phyloP scores from a whole-genome alignment of 2,888 invertebrate genomes.

The Galerucella nymphaeae region DNA sequence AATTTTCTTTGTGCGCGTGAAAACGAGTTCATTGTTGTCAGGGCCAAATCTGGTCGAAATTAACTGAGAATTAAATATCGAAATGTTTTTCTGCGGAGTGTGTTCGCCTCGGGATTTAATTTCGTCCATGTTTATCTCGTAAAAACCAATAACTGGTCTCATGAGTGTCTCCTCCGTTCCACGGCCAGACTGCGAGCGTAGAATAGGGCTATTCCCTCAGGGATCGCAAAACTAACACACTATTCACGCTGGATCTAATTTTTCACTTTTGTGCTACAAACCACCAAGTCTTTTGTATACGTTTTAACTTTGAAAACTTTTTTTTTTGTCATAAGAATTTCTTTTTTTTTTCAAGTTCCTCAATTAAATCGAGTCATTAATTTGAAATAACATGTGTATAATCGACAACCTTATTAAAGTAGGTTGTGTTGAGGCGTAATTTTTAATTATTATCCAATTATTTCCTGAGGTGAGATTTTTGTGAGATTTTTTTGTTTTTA shows the following conservation, averaged over 20 bases:
- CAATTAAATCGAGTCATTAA: no score
- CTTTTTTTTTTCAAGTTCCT: no score
- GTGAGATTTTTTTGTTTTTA: no score
- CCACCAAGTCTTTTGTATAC: slow-evolving; percentile 7
- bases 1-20: slow-evolving; percentile 45
- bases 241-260: slow-evolving; percentile 61
- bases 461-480: no score
- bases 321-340: not conserved
- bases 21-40: slow-evolving; percentile 49
- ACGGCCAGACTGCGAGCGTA: slow-evolving; percentile 44
- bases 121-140: slow-evolving; percentile 65
- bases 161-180: slow-evolving; percentile 47
- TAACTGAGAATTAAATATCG: slow-evolving; percentile 65
- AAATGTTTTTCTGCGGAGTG: slow-evolving; percentile 64
- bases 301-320: not conserved
- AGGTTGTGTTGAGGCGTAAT: no score
- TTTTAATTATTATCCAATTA: no score
- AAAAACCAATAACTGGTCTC: slow-evolving; percentile 64
- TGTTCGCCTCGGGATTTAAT: slow-evolving; percentile 64
- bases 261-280: slow-evolving; percentile 41
- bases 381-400: no score
- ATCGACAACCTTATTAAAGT: no score
- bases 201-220: slow-evolving; percentile 44
- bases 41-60: slow-evolving; percentile 58
- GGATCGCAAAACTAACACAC: slow-evolving; percentile 48